phyloP scores from a whole-genome alignment of 2,113 vertebrate genomes.

The Cichladusa arquata region DNA sequence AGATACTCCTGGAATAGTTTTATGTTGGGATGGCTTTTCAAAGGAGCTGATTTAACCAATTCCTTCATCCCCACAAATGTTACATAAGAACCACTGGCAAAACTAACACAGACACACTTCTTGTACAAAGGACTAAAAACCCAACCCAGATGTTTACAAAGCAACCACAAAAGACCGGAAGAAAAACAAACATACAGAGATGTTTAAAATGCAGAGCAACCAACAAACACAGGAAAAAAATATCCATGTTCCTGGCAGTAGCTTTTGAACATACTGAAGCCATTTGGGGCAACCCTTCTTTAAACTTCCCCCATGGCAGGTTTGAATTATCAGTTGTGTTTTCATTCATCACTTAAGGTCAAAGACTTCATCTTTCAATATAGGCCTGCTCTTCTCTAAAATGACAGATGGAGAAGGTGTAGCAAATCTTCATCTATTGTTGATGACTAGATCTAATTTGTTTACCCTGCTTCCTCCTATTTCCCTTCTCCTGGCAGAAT shows the following conservation, averaged over 20 bases:
- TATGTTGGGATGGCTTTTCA: slow-evolving; percentile 11
- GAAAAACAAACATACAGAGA: slow-evolving; percentile 59
- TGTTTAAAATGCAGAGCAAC: slow-evolving; percentile 40
- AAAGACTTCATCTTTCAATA: neutral
- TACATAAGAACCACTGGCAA: slow-evolving; percentile 30
- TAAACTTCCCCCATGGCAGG: slow-evolving; percentile 24
- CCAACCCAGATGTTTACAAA: slow-evolving; percentile 64
- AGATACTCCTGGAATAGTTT: neutral
- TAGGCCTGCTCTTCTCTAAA: neutral
- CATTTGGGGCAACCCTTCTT: slow-evolving; percentile 39
- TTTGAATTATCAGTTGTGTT: slow-evolving; percentile 50
- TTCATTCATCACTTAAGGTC: slow-evolving; percentile 42
- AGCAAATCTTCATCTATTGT: neutral
- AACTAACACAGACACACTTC: neutral
- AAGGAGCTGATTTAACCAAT: slow-evolving; percentile 25
- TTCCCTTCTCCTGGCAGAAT: neutral
- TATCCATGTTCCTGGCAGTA: slow-evolving; percentile 23
- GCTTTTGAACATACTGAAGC: slow-evolving; percentile 51
- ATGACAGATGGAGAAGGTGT: neutral
- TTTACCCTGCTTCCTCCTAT: neutral
- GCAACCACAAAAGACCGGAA: slow-evolving; percentile 50
- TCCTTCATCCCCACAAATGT: neutral
- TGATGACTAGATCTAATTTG: neutral
- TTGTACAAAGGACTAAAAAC: slow-evolving; percentile 31
- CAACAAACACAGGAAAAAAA: slow-evolving; percentile 12